Evolutionary conservation across 2,888 invertebrate species (phyloP).

Genomic region (Macrophya alboannulata): DNA sequence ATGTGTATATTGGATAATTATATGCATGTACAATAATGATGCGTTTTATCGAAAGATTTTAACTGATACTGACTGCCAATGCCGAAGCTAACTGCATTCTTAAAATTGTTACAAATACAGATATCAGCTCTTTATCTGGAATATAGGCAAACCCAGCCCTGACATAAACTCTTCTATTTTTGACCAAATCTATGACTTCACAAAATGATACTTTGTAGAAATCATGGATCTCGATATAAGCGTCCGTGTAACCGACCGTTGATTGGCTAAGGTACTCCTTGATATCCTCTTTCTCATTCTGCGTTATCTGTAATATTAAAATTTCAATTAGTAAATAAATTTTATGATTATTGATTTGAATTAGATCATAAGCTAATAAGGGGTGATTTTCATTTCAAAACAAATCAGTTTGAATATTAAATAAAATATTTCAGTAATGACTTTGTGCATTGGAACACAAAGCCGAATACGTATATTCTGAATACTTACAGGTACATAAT

Average conservation of each 20-base stretch:
- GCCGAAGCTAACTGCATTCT: conserved; percentile 87
- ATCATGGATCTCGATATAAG: conserved; percentile 84
- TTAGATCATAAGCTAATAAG: neutral
- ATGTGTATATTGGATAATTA: neutral
- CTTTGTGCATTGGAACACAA: neutral
- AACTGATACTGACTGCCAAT: conserved; percentile 82
- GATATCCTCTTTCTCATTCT: conserved; percentile 86
- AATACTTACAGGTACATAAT: conserved; percentile 82
- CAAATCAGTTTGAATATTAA: neutral
- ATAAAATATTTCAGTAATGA: neutral
- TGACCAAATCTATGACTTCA: conserved; percentile 93
- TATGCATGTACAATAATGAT: neutral
- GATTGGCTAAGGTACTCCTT: conserved; percentile 84
- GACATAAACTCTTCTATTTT: conserved; percentile 89
- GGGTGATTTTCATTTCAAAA: neutral
- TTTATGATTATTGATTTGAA: neutral
- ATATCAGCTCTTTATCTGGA: conserved; percentile 91
- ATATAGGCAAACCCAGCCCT: conserved; percentile 93
- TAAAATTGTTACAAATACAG: conserved; percentile 90
- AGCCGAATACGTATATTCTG: conserved; percentile 1
- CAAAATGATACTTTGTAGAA: conserved; percentile 93
- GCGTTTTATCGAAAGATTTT: neutral
- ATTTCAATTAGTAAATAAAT: conserved; percentile 10
- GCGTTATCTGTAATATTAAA: conserved; percentile 81
- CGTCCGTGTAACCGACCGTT: conserved; percentile 82